Evolutionary conservation across 2,113 vertebrate species (phyloP), one percentile per base, ranked within the genome.

Genomic region (Taxidea taxus): DNA sequence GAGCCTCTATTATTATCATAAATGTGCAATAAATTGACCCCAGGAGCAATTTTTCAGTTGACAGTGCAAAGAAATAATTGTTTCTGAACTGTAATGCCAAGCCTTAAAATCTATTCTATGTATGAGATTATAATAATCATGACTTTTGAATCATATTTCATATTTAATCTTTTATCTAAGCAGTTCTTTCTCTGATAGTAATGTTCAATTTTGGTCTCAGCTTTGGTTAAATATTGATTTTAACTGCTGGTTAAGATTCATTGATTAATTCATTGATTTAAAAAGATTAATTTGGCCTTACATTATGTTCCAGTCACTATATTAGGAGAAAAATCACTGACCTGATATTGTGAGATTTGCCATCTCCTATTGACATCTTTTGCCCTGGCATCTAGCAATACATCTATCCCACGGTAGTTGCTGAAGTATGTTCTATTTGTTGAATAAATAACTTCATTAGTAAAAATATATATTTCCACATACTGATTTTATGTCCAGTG

Each of bases 241-340:
- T 88, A 70, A 34, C 7, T 39, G 34, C 39, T 80, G n/a, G 23
- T 77, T 89, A 91, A 92, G 51, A 83, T 72, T 44, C 5, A 81
- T 23, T 58, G n/a, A 92, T 44, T 54, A 47, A 93, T 68, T 86
- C 6, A 58, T 66, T 56, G 89, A 54, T 64, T 90, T 21, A 68
- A 94, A 96, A 94, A 81, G 49, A 91, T 58, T 93, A 89, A 75
- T 42, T 97, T 97, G 54, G 27, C 25, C 84, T 31, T 37, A 62
- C 27, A 81, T 16, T 77, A 4, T 60, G 4, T 85, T 92, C 34
- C 2, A 75, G 37, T 54, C 49, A 83, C 2, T 68, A 8, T 34
- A 60, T 14, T 68, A 90, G 34, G 31, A 51, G 15, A 75, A 81
- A 70, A 62, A 56, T 37, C 94, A 90, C 72, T 86, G 54, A 6